Evolutionary conservation across 2,888 invertebrate genomes (phyloP).

Genomic region (Tortrix viridana): DNA sequence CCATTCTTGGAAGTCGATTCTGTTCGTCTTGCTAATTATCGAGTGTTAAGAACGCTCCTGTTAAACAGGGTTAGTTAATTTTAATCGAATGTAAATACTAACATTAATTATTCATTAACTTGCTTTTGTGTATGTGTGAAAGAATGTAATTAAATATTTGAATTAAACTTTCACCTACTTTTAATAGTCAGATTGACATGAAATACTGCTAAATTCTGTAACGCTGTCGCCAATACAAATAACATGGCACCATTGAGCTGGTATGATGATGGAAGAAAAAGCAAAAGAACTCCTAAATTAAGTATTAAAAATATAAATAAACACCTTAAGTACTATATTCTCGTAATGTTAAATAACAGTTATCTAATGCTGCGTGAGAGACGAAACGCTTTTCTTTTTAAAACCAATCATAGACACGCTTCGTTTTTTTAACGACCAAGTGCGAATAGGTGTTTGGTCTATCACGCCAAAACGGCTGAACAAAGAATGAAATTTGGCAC

Average conservation of each 20-base stretch:
- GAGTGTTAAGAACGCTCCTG: slow-evolving; percentile 11
- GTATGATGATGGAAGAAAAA: too few relatives aligned
- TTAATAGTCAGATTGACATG: too few relatives aligned
- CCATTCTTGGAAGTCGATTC: slow-evolving; percentile 17
- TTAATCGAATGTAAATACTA: background rate
- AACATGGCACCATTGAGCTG: too few relatives aligned
- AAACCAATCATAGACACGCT: slow-evolving; percentile 11
- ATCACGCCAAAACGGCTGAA: too few relatives aligned
- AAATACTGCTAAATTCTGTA: too few relatives aligned
- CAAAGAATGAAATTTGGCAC: too few relatives aligned
- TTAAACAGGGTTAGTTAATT: background rate
- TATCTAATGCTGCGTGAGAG: slow-evolving; percentile 29
- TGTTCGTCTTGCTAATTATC: background rate
- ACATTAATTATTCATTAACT: too few relatives aligned
- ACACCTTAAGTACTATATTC: background rate
- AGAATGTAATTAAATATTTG: too few relatives aligned
- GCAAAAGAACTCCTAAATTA: background rate
- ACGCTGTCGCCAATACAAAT: too few relatives aligned
- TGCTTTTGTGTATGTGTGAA: too few relatives aligned
- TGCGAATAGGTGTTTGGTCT: background rate
- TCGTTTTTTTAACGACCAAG: slow-evolving; percentile 3
- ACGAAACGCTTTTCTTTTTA: slow-evolving; percentile 23
- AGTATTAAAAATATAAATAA: background rate
- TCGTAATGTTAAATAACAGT: slow-evolving; percentile 15
- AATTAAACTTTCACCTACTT: too few relatives aligned